phyloP scores from a whole-genome alignment of 2,888 invertebrate species.

The Pollenia angustigena region DNA sequence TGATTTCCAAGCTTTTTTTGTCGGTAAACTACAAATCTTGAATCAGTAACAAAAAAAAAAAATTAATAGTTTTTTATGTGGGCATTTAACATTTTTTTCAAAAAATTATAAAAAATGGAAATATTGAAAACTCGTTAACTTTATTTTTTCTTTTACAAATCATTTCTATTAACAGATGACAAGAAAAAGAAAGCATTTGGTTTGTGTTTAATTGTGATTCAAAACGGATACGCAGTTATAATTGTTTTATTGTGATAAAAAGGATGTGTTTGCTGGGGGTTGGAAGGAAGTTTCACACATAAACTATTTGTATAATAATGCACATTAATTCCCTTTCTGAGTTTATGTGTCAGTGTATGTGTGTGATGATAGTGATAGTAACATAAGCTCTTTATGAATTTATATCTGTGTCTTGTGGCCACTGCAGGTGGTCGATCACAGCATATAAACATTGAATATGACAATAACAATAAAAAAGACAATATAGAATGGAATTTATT shows the following conservation, averaged over 20 bases:
- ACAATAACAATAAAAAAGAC: slow-evolving; percentile 54
- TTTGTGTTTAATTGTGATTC: slow-evolving; percentile 56
- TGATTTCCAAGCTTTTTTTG: slow-evolving; percentile 64
- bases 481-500: slow-evolving; percentile 55
- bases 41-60: slow-evolving; percentile 27
- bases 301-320: slow-evolving; percentile 31
- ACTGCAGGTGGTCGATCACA: slow-evolving; percentile 73
- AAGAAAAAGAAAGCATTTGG: slow-evolving; percentile 9
- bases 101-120: slow-evolving; percentile 5
- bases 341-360: slow-evolving; percentile 17
- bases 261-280: slow-evolving; percentile 38
- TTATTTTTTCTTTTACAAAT: slow-evolving; percentile 41
- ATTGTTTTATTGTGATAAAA: slow-evolving; percentile 51
- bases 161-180: slow-evolving; percentile 45
- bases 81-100: not conserved
- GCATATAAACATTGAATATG: slow-evolving; percentile 64
- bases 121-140: slow-evolving; percentile 54
- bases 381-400: slow-evolving; percentile 73
- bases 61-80: slow-evolving; percentile 18
- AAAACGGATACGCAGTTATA: slow-evolving; percentile 35
- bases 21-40: not conserved
- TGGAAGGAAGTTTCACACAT: slow-evolving; percentile 26
- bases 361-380: slow-evolving; percentile 68
- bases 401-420: slow-evolving; percentile 64
- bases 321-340: not conserved